Conservation (phyloP, 2,113 vertebrate species). For the Onychostoma macrolepis region DNA sequence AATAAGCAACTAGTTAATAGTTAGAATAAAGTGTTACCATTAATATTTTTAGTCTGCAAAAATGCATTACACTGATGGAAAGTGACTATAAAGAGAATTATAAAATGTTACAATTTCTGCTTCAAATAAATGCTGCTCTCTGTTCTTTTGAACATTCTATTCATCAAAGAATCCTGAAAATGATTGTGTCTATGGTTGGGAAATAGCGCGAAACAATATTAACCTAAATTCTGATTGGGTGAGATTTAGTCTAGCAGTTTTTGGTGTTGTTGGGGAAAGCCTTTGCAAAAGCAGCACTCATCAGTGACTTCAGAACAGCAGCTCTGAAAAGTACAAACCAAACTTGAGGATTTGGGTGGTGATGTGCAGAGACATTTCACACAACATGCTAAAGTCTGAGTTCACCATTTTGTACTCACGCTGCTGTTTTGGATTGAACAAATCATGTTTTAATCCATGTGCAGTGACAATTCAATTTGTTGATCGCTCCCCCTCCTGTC, state of each 20-base stretch:
- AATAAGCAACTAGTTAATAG: no score
- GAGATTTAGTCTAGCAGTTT: not conserved
- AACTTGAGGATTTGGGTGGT: not conserved
- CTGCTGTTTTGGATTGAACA: constrained; percentile 92
- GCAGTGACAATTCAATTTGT: constrained; percentile 99
- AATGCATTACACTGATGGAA: no score
- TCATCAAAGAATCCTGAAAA: no score
- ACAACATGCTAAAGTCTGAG: constrained; percentile 79
- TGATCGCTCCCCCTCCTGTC: constrained; percentile 82
- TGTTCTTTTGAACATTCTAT: no score
- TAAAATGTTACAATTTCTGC: no score
- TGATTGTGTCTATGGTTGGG: no score
- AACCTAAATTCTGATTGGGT: not conserved
- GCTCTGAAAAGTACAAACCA: not conserved
- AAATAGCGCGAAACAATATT: no score
- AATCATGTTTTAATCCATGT: constrained; percentile 97
- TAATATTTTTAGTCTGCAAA: no score
- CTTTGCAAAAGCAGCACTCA: not conserved
- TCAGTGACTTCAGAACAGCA: not conserved
- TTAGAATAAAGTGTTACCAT: no score
- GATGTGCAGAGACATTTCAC: constrained; percentile 54
- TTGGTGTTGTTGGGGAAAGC: not conserved
- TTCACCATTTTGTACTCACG: constrained; percentile 79
- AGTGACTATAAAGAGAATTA: no score
- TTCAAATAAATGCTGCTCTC: no score